Conservation (phyloP, 2,888 invertebrate genomes). For the Lepetodrilus schrolli region DNA sequence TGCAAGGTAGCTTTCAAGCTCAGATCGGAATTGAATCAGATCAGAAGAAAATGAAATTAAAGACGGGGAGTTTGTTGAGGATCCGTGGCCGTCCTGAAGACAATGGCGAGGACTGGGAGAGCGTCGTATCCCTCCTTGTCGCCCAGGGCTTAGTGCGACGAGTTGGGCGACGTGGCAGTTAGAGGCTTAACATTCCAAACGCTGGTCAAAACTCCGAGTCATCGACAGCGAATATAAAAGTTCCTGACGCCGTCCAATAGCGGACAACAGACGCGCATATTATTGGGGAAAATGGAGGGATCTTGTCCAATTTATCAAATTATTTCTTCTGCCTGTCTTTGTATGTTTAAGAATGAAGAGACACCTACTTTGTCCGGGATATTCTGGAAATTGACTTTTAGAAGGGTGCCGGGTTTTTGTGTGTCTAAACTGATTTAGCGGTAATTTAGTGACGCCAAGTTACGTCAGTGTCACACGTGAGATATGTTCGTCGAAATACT, state of each 20-base stretch:
- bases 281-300: neutral
- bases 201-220: neutral
- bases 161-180: neutral
- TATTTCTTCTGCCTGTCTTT: neutral
- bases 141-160: neutral
- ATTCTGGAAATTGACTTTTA: neutral
- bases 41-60: constrained; percentile 28
- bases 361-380: constrained; percentile 8
- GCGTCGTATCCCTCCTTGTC: neutral
- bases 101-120: neutral
- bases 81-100: neutral
- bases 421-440: neutral
- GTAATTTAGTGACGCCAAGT: neutral
- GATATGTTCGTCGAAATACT: too few relatives aligned
- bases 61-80: neutral
- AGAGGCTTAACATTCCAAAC: neutral
- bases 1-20: constrained; percentile 17
- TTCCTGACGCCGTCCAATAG: neutral
- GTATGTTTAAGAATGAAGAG: neutral
- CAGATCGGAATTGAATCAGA: constrained; percentile 23
- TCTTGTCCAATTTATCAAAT: neutral
- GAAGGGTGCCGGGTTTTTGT: neutral
- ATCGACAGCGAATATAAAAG: neutral
- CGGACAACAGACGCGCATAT: neutral
- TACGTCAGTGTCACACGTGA: neutral